Evolutionary conservation across 2,888 invertebrate species (phyloP).

Genomic region (Cryptocephalus primarius): DNA sequence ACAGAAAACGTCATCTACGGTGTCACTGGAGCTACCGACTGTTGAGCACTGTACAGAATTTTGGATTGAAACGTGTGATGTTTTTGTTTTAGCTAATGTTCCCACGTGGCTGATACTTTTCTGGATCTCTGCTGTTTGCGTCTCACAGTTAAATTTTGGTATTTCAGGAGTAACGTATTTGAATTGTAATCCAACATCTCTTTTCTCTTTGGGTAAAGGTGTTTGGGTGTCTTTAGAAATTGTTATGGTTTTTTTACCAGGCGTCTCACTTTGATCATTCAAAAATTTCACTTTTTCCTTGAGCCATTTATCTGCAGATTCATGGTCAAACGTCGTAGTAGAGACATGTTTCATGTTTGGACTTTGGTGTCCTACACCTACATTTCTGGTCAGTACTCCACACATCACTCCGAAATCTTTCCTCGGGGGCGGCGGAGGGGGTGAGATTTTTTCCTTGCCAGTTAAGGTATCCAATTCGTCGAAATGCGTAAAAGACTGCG

Average conservation of each 20-base stretch:
- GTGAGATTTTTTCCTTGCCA: constrained; percentile 14
- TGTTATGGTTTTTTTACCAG: constrained; percentile 10
- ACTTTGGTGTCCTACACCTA: constrained; percentile 42
- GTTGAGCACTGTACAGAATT: constrained; percentile 37
- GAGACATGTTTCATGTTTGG: constrained; percentile 31
- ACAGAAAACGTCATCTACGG: constrained; percentile 39
- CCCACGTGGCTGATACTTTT: constrained; percentile 10
- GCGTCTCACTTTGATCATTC: constrained; percentile 16
- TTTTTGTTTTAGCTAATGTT: constrained; percentile 20
- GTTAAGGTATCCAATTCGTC: constrained; percentile 18
- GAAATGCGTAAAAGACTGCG: constrained; percentile 23
- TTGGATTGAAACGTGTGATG: constrained; percentile 33
- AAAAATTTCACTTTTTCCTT: constrained; percentile 29
- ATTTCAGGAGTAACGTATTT: constrained; percentile 10
- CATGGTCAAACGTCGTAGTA: constrained; percentile 23
- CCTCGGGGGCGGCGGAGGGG: constrained; percentile 27
- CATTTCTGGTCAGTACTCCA: constrained; percentile 49
- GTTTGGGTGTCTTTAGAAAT: constrained; percentile 27
- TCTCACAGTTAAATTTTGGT: constrained; percentile 14
- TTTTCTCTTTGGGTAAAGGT: constrained; percentile 14
- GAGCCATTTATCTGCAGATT: constrained; percentile 30
- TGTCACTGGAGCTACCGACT: constrained; percentile 43
- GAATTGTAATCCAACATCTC: constrained; percentile 22
- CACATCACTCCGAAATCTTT: constrained; percentile 59
- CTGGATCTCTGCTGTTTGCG: constrained; percentile 20